phyloP scores from a whole-genome alignment of 2,797 vertebrate species.

The Rousettus madagascariensis region DNA sequence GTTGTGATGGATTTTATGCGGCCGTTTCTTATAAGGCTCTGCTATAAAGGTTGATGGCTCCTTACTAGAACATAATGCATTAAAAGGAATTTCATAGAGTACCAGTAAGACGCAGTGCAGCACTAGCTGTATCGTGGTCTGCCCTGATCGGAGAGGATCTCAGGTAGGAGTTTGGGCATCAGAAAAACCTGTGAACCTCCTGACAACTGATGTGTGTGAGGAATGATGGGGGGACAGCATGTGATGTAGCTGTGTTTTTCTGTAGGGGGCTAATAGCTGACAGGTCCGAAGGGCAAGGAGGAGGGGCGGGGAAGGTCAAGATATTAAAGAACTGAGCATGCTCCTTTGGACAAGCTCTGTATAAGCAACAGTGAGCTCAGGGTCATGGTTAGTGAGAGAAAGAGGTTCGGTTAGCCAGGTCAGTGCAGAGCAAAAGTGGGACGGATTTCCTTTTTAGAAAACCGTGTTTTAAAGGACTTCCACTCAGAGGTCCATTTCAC shows the following conservation, averaged over 20 bases:
- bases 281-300: neutral
- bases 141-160: neutral
- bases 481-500: neutral
- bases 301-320: neutral
- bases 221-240: neutral
- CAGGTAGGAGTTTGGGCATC: neutral
- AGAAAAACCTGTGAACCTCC: neutral
- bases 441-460: conserved; percentile 40
- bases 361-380: neutral
- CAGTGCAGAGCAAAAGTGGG: neutral
- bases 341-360: neutral
- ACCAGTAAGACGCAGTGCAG: neutral
- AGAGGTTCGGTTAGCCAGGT: neutral
- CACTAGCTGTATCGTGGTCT: neutral
- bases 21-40: conserved; percentile 41
- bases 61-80: conserved; percentile 26
- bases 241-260: neutral
- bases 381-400: neutral
- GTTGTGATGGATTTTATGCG: conserved; percentile 34
- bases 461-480: conserved; percentile 10
- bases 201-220: neutral
- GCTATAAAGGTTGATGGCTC: conserved; percentile 47
- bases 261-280: neutral
- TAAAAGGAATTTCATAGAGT: conserved; percentile 18
- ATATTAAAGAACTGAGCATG: neutral